A percentile compares a stretch with the other conserved stretches of the same genome.
These are phyloP conservation scores for Leucophenga varia DNA, from an alignment of 1,140 invertebrate species.

Conservation along the genomic window DNA sequence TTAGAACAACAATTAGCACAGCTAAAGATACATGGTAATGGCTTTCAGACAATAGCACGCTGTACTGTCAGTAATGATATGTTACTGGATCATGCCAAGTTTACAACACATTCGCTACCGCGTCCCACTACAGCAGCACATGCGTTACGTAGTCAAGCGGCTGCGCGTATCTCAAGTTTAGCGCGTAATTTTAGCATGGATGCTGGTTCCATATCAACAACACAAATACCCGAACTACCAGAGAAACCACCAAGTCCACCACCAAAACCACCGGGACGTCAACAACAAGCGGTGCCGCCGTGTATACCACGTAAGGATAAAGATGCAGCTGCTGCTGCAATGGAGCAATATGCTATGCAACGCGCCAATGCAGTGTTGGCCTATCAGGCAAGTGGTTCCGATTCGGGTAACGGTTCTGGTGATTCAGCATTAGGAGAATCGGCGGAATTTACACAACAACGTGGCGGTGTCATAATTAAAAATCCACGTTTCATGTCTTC, in stretches of 20 bases:
- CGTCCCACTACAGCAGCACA: conserved; percentile 46
- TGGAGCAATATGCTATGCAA: conserved; percentile 53
- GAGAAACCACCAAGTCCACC: conserved; percentile 61
- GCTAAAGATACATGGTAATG: conserved; percentile 29
- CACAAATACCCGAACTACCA: conserved; percentile 21
- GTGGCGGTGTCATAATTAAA: conserved; percentile 62
- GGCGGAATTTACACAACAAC: conserved; percentile 49
- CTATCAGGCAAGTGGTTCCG: conserved; percentile 80
- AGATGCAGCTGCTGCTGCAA: conserved; percentile 29
- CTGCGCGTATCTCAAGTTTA: conserved; percentile 47
- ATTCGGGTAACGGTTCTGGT: conserved; percentile 84
- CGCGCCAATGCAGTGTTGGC: conserved; percentile 58
- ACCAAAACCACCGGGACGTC: conserved; percentile 71
- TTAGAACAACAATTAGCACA: conserved; percentile 13
- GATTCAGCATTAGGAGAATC: conserved; percentile 72
- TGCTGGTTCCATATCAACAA: conserved; percentile 28
- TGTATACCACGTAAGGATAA: conserved; percentile 54
- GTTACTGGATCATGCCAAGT: conserved; percentile 50
- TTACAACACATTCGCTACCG: conserved; percentile 63
- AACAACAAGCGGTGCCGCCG: too few species aligned
- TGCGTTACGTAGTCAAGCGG: conserved; percentile 28
- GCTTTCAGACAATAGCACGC: conserved; percentile 46
- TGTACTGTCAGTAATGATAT: conserved; percentile 39
- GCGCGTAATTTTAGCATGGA: conserved; percentile 60
- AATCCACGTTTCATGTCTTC: conserved; percentile 61